Evolutionary conservation across 2,113 vertebrate genomes (phyloP).

Genomic region (Misgurnus anguillicaudatus): DNA sequence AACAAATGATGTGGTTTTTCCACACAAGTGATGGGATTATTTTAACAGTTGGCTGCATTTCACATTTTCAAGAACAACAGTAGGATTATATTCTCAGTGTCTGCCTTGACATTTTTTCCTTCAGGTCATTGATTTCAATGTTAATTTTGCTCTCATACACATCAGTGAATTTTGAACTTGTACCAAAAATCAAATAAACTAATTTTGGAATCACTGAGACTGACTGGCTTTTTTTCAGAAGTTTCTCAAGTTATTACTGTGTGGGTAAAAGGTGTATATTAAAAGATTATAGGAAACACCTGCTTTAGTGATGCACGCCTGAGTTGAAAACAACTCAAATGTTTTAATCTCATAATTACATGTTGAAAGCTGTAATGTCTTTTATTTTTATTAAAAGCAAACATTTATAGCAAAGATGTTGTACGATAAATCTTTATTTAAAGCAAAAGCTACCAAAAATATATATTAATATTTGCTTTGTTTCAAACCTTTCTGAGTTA

Average conservation of each 20-base stretch:
- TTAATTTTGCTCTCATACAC: background rate
- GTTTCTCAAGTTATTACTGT: constrained; percentile 14
- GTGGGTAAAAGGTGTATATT: constrained; percentile 14
- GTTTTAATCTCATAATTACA: constrained; percentile 34
- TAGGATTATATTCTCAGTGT: constrained; percentile 20
- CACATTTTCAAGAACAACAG: constrained; percentile 9
- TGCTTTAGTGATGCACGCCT: constrained; percentile 6
- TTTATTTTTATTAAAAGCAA: constrained; percentile 35
- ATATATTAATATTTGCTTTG: no score
- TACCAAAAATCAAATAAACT: constrained; percentile 37
- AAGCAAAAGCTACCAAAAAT: background rate
- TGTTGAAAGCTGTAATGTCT: constrained; percentile 40
- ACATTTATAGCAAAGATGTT: background rate
- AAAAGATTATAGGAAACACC: constrained; percentile 33
- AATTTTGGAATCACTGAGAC: constrained; percentile 6
- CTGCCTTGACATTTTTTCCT: constrained; percentile 8
- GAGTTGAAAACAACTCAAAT: constrained; percentile 16
- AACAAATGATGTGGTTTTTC: constrained; percentile 27
- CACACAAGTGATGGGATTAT: constrained; percentile 19
- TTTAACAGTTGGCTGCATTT: constrained; percentile 14
- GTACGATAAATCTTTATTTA: background rate
- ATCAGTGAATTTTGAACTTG: constrained; percentile 19
- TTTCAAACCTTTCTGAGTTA: no score
- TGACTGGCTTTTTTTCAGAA: background rate
- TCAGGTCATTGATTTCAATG: background rate